These are phyloP conservation scores for Phodopus roborovskii DNA, from an alignment of 2,113 vertebrate genomes.

Conservation along the genomic window DNA sequence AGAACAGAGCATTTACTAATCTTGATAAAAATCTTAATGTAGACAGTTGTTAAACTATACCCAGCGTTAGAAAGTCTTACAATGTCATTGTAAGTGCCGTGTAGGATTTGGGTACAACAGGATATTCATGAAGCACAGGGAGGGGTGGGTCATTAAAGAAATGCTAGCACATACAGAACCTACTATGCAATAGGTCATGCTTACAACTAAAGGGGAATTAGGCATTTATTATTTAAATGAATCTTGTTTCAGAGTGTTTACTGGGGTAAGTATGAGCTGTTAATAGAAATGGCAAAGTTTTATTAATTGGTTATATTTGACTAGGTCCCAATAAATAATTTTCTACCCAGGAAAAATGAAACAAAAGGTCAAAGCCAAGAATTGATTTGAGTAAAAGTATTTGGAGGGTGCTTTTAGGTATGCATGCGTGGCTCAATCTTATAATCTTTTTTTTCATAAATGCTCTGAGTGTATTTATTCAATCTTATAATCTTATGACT, in stretches of 20 bases:
- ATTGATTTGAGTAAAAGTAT: background rate
- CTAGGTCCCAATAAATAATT: conserved; percentile 5
- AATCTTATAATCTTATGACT: background rate
- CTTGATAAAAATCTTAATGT: background rate
- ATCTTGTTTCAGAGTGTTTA: background rate
- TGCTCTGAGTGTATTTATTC: too few relatives aligned
- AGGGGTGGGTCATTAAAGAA: background rate
- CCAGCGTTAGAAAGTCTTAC: background rate
- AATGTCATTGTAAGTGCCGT: background rate
- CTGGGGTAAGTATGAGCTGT: background rate
- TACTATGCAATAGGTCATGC: background rate
- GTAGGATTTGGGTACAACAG: background rate
- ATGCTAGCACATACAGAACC: background rate
- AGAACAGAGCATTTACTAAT: background rate
- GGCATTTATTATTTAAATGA: background rate
- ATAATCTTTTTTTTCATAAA: too few relatives aligned
- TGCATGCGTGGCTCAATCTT: background rate
- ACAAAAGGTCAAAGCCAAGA: background rate
- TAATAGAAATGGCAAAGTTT: background rate
- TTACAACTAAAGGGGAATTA: background rate
- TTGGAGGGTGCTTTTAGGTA: background rate
- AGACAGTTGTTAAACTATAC: background rate
- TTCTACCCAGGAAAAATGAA: background rate
- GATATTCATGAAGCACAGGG: background rate
- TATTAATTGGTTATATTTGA: background rate